These are phyloP conservation scores for Drosophila orosa DNA, from an alignment of 1,140 invertebrate species.

Conservation along the genomic window DNA sequence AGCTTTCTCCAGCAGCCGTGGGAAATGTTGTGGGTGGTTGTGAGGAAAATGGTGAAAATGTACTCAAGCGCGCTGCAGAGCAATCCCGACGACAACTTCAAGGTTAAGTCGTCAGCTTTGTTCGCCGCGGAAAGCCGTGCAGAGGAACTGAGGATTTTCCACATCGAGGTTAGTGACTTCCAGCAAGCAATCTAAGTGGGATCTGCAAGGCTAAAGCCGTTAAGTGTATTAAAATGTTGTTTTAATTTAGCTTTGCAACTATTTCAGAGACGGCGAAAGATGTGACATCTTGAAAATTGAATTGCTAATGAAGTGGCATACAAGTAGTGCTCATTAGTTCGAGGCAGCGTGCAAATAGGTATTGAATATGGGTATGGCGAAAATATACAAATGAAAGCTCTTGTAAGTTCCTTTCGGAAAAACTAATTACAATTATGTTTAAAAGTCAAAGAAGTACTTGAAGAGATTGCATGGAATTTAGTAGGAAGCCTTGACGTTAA, in stretches of 20 bases:
- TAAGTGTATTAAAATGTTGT: constrained; percentile 54
- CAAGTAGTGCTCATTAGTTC: constrained; percentile 24
- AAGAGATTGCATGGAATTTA: neutral
- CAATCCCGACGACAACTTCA: constrained; percentile 60
- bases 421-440: constrained; percentile 9
- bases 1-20: constrained; percentile 24
- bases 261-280: constrained; percentile 19
- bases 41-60: constrained; percentile 20
- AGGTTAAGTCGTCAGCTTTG: constrained; percentile 66
- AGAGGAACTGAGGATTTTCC: constrained; percentile 27
- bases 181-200: constrained; percentile 24
- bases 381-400: neutral
- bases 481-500: neutral
- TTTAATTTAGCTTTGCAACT: constrained; percentile 43
- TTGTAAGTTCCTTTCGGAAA: neutral
- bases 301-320: constrained; percentile 35
- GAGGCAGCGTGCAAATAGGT: neutral
- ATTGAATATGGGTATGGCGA: constrained; percentile 5
- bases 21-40: constrained; percentile 13
- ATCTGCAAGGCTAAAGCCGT: constrained; percentile 48
- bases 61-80: constrained; percentile 35
- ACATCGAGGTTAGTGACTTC: constrained; percentile 42
- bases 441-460: no score
- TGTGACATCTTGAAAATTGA: constrained; percentile 37
- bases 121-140: constrained; percentile 14